A percentile compares a stretch with the other conserved stretches of the same genome.
Evolutionary conservation across 2,888 invertebrate species (phyloP).

Genomic region (Chrysodeixis includens): DNA sequence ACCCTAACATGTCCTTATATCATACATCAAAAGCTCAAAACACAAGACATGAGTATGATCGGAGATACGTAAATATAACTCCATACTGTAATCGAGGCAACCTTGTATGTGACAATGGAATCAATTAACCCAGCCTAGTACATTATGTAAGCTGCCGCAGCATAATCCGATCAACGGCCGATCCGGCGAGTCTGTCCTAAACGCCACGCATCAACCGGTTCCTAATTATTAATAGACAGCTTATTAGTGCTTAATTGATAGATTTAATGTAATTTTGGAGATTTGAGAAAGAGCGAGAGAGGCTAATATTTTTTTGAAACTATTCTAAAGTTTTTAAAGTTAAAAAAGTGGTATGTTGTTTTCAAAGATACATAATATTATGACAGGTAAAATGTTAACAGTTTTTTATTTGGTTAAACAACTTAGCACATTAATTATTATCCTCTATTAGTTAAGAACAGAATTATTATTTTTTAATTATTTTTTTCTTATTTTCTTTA

Average conservation of each 20-base stretch:
- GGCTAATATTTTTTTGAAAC: no score
- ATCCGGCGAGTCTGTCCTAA: conserved; percentile 9
- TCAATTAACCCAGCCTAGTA: conserved; percentile 47
- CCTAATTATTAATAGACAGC: conserved; percentile 4
- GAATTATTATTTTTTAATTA: no score
- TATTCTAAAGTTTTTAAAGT: no score
- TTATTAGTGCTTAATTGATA: not conserved
- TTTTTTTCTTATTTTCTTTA: no score
- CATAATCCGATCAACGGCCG: conserved; percentile 39
- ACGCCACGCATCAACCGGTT: conserved; percentile 13
- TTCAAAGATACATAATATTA: no score
- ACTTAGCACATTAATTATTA: no score
- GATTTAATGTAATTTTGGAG: not conserved
- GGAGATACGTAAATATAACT: conserved; percentile 12
- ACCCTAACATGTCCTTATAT: no score
- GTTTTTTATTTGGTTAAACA: no score
- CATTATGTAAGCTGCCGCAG: conserved; percentile 48
- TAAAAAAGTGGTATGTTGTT: no score
- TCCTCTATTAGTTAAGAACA: no score
- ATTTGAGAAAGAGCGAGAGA: not conserved
- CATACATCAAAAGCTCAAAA: not conserved
- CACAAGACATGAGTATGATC: not conserved
- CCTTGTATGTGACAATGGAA: conserved; percentile 40
- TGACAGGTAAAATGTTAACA: no score
- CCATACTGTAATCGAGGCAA: conserved; percentile 22